Percentiles rank a stretch among this genome's conserved stretches.
These are phyloP conservation scores for Astropecten irregularis DNA, from an alignment of 53 echinoderm and acorn worm genomes.

Conservation along the genomic window DNA sequence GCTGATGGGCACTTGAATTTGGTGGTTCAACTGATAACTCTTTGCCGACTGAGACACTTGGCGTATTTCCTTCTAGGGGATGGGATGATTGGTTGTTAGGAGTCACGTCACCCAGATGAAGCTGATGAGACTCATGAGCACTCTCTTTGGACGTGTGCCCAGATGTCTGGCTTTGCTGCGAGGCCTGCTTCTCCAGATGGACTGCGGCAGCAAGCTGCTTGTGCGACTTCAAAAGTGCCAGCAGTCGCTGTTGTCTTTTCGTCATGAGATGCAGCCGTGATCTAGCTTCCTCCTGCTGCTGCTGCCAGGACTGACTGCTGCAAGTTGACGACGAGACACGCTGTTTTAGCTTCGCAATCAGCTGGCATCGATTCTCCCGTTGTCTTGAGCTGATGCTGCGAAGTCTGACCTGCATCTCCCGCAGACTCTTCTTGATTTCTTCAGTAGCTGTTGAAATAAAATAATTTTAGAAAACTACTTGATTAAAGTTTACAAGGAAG, in stretches of 20 bases:
- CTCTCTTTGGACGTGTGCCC: not conserved
- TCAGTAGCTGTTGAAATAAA: slow-evolving; percentile 8
- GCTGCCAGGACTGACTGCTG: not conserved
- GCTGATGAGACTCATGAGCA: too few relatives aligned
- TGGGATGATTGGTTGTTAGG: too few relatives aligned
- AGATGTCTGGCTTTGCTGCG: not conserved
- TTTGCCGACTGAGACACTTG: too few relatives aligned
- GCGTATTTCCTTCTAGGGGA: too few relatives aligned
- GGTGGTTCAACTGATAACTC: too few relatives aligned
- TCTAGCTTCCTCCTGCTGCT: slow-evolving; percentile 14
- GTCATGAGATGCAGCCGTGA: slow-evolving; percentile 39
- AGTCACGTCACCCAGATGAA: too few relatives aligned
- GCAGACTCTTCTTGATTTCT: slow-evolving; percentile 21
- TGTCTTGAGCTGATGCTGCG: slow-evolving; percentile 12
- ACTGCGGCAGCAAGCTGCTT: slow-evolving; percentile 23
- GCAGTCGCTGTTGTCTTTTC: slow-evolving; percentile 18
- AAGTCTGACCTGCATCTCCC: slow-evolving; percentile 42
- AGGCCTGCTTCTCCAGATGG: not conserved
- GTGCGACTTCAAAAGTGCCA: slow-evolving; percentile 33
- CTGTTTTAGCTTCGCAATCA: slow-evolving; percentile 1
- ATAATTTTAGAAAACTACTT: not conserved
- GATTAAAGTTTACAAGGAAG: not conserved
- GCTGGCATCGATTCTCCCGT: slow-evolving; percentile 13
- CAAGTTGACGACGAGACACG: not conserved
- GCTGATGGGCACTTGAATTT: not conserved